Evolutionary conservation across 1,140 invertebrate species (phyloP), one percentile per base, ranked within the genome.

Genomic region (Atta cephalotes): DNA sequence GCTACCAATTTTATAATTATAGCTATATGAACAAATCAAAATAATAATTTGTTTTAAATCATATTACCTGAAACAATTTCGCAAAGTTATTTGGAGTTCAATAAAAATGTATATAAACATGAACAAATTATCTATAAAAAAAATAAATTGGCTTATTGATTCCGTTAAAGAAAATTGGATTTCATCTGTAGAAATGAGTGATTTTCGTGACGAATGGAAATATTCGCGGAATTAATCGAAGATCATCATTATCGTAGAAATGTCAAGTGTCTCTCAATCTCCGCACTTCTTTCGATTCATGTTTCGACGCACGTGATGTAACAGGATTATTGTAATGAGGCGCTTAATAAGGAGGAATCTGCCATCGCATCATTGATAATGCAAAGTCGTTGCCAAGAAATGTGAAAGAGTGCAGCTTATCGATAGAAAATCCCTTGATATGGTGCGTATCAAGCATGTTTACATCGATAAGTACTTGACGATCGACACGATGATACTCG

Each of bases 381-480:
- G 88, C 88, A 86, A 88, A 88, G 76, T 88, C 62, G 74, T 68
- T 35, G 56, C 58, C 53, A 74, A 87, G 18, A 72, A 90, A 82
- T 31, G 51, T 28, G 70, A 91, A 90, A 88, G 70, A 71, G 70
- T 66, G 60, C 60, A 39, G 70, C 71, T 89, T 87, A 90, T 84
- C 88, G 63, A n/a, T 10, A 16, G 14, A n/a, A 78, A 90, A 60
- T 51, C 25, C 39, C 65, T 84, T 35, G 45, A 88, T 63, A 28
- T 21, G 18, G 51, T 21, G 16, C 39, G 4, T 82, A 90, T 90
- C 65, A 86, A 51, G 39, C 35, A 28, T 65, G 72, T 72, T 89
- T 88, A 88, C 74, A 88, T 90, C 80, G 81, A 90, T 81, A 88
- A 90, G 39, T 90, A 51, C 16, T 68, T 81, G 39, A 74, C 71